Conservation (phyloP, 2,113 vertebrate genomes). For the Epinephelus moara region DNA sequence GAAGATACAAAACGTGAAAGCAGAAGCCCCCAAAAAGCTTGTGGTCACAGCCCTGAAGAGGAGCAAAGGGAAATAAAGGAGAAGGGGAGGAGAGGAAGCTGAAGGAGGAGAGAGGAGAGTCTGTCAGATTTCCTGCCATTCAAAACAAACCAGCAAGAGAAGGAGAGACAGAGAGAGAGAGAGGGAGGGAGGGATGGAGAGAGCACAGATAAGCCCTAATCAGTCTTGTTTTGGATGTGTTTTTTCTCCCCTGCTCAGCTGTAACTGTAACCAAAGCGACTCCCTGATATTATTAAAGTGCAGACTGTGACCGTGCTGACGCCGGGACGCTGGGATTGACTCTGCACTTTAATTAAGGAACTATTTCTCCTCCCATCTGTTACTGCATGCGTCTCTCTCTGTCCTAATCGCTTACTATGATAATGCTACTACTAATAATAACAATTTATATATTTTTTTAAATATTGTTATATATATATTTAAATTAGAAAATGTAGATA, state of each 20-base stretch:
- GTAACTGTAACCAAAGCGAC: slow-evolving; percentile 79
- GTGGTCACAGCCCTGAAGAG: slow-evolving; percentile 71
- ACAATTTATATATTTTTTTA: too few species aligned
- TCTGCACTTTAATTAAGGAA: slow-evolving; percentile 80
- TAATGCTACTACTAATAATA: slow-evolving; percentile 1
- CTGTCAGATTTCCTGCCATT: slow-evolving; percentile 75
- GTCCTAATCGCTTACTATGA: background rate
- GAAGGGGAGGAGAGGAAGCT: slow-evolving; percentile 49
- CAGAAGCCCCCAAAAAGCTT: slow-evolving; percentile 47
- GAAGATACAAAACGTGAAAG: slow-evolving; percentile 42
- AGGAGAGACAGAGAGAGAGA: background rate
- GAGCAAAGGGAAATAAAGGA: slow-evolving; percentile 56
- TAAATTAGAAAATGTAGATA: background rate
- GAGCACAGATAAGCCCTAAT: slow-evolving; percentile 57
- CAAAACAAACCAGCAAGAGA: slow-evolving; percentile 57
- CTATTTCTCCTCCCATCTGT: slow-evolving; percentile 81
- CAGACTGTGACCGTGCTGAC: slow-evolving; percentile 73
- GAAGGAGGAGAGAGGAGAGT: slow-evolving; percentile 57
- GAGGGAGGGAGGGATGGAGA: slow-evolving; percentile 10
- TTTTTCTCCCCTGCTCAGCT: slow-evolving; percentile 53
- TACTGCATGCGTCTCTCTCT: slow-evolving; percentile 57
- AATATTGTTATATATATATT: too few species aligned
- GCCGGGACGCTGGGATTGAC: slow-evolving; percentile 76
- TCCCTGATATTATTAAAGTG: slow-evolving; percentile 77
- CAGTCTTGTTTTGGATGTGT: slow-evolving; percentile 63